Percentiles rank a stretch among this genome's conserved stretches.
Conservation (phyloP, 2,797 vertebrate species). For the Rhodeus uyekii region DNA sequence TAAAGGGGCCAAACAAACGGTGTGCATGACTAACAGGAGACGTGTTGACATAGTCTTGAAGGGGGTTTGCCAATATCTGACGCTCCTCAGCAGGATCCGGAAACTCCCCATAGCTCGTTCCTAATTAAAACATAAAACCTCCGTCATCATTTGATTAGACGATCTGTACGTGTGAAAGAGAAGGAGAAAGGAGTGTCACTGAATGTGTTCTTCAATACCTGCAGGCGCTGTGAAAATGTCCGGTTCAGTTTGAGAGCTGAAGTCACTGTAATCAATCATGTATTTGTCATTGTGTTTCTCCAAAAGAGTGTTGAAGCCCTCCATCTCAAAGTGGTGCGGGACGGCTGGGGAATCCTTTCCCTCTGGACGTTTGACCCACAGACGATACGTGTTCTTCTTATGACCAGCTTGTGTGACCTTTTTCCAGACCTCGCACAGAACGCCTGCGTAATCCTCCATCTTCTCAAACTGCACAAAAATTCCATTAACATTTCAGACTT, state of each 20-base stretch:
- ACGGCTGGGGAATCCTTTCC: slow-evolving; percentile 44
- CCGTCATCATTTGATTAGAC: not conserved
- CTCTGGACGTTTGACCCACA: slow-evolving; percentile 79
- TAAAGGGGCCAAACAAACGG: slow-evolving; percentile 74
- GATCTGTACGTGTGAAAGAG: not conserved
- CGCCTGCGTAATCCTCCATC: slow-evolving; percentile 75
- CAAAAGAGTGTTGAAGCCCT: slow-evolving; percentile 81
- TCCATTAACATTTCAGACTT: too few species aligned
- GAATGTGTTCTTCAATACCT: slow-evolving; percentile 56
- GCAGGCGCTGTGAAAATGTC: slow-evolving; percentile 73
- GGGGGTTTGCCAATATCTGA: slow-evolving; percentile 82
- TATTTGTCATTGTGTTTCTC: slow-evolving; percentile 86
- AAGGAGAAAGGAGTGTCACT: not conserved
- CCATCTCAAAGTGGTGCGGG: slow-evolving; percentile 82
- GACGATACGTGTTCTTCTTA: slow-evolving; percentile 82
- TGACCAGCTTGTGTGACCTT: slow-evolving; percentile 73
- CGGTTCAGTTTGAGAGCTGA: slow-evolving; percentile 67
- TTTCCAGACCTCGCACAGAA: slow-evolving; percentile 82
- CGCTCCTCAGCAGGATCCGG: slow-evolving; percentile 76
- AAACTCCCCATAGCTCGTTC: slow-evolving; percentile 73
- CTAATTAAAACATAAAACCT: slow-evolving; percentile 55
- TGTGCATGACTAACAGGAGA: slow-evolving; percentile 71
- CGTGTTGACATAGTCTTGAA: slow-evolving; percentile 81
- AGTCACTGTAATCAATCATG: slow-evolving; percentile 77
- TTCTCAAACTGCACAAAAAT: slow-evolving; percentile 76